Evolutionary conservation across 2,113 vertebrate genomes (phyloP).

Genomic region (Limanda limanda): DNA sequence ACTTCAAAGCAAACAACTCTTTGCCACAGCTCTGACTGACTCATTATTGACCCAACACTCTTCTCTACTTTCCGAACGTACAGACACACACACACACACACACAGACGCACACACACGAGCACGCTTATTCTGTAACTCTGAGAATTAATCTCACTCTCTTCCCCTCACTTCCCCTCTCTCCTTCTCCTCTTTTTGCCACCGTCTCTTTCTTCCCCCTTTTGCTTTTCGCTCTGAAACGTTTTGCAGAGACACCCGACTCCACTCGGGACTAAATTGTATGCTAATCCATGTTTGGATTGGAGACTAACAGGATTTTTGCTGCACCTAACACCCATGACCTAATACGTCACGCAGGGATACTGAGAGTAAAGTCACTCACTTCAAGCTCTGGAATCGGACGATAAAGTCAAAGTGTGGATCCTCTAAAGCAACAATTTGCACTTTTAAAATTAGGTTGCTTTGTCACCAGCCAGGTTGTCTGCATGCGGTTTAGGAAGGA

Average conservation of each 20-base stretch:
- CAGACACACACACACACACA: slow-evolving; percentile 22
- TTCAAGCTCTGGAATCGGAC: slow-evolving; percentile 54
- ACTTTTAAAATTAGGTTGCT: slow-evolving; percentile 51
- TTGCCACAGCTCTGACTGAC: slow-evolving; percentile 48
- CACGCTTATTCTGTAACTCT: slow-evolving; percentile 10
- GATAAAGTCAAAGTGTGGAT: slow-evolving; percentile 69
- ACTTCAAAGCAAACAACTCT: slow-evolving; percentile 67
- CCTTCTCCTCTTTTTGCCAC: background rate
- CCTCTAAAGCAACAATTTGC: slow-evolving; percentile 50
- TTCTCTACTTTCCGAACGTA: slow-evolving; percentile 8
- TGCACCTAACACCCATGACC: slow-evolving; percentile 68
- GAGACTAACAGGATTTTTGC: slow-evolving; percentile 71
- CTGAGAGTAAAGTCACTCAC: slow-evolving; percentile 57
- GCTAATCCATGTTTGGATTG: slow-evolving; percentile 75
- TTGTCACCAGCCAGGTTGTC: slow-evolving; percentile 31
- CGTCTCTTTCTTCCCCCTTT: slow-evolving; percentile 8
- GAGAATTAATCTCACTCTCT: slow-evolving; percentile 18
- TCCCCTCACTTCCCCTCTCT: slow-evolving; percentile 1
- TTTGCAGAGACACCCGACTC: slow-evolving; percentile 41
- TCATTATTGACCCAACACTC: slow-evolving; percentile 54
- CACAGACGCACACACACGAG: slow-evolving; percentile 12
- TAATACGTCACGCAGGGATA: slow-evolving; percentile 61
- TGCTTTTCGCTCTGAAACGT: slow-evolving; percentile 33
- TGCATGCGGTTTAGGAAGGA: slow-evolving; percentile 26
- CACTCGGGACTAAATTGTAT: slow-evolving; percentile 57